Percentiles rank a stretch among this genome's conserved stretches.
Evolutionary conservation across 2,797 vertebrate species (phyloP).

Genomic region (Notolepis coatsorum): DNA sequence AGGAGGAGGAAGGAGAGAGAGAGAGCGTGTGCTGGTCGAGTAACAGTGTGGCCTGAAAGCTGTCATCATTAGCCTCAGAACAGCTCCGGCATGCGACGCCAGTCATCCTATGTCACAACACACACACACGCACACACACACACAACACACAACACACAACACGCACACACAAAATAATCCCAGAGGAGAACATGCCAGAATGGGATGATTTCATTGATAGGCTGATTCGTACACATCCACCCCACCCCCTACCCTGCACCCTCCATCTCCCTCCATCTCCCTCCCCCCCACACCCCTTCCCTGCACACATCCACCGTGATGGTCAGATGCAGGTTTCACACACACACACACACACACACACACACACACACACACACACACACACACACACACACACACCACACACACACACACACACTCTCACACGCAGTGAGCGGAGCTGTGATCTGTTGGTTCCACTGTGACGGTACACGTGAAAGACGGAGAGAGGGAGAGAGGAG

Average conservation of each 20-base stretch:
- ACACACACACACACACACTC: too few species aligned
- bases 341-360: too few species aligned
- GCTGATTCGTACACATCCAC: conserved; percentile 26
- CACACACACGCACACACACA: conserved; percentile 10
- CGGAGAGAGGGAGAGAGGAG: neutral
- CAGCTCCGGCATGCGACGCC: conserved; percentile 68
- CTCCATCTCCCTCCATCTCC: neutral
- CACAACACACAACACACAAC: conserved; percentile 25
- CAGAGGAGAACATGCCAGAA: conserved; percentile 68
- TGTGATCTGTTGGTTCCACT: conserved; percentile 4
- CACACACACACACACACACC: too few species aligned
- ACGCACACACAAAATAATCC: conserved; percentile 36
- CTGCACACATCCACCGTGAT: neutral
- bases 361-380: too few species aligned
- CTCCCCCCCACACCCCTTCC: neutral
- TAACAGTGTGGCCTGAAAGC: conserved; percentile 53
- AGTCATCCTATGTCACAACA: conserved; percentile 76
- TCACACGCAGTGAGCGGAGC: too few species aligned
- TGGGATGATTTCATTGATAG: conserved; percentile 53
- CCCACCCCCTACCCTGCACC: conserved; percentile 66
- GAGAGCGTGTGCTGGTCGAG: conserved; percentile 57
- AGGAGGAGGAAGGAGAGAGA: conserved; percentile 41
- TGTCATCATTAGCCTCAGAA: conserved; percentile 74
- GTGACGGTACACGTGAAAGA: neutral
- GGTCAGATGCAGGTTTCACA: conserved; percentile 26